Evolutionary conservation across 2,113 vertebrate genomes (phyloP).

Genomic region (Balaenoptera acutorostrata): DNA sequence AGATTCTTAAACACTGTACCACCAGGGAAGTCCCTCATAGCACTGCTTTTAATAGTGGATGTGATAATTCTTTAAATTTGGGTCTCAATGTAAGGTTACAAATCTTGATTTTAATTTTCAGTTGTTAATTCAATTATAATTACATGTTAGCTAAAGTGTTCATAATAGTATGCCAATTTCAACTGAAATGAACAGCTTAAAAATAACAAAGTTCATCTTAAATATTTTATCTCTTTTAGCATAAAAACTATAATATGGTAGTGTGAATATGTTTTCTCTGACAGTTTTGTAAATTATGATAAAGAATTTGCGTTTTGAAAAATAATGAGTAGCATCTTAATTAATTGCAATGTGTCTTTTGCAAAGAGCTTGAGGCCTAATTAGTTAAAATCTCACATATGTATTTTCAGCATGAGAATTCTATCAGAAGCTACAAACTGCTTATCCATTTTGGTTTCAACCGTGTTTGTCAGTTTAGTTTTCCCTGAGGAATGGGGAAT

Average conservation of each 20-base stretch:
- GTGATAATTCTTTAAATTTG: neutral
- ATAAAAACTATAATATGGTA: neutral
- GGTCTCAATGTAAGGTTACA: neutral
- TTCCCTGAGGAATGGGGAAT: neutral
- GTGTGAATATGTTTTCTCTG: neutral
- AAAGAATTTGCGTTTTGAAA: neutral
- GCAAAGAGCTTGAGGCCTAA: constrained; percentile 47
- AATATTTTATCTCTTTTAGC: constrained; percentile 24
- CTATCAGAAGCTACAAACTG: neutral
- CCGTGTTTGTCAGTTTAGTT: neutral
- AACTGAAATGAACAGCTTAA: neutral
- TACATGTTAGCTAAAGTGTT: neutral
- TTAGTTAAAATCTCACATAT: constrained; percentile 33
- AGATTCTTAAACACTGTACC: too few species aligned
- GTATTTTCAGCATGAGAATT: constrained; percentile 10
- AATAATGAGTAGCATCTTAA: constrained; percentile 46
- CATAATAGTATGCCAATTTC: neutral
- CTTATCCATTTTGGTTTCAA: constrained; percentile 15
- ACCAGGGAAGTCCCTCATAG: neutral
- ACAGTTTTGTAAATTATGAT: neutral
- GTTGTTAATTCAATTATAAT: constrained; percentile 9
- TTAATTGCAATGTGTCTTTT: constrained; percentile 49
- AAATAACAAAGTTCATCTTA: neutral
- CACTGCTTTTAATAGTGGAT: neutral
- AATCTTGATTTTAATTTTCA: constrained; percentile 19